Evolutionary conservation across 2,797 vertebrate species (phyloP).

Genomic region (Sebastes hubbsi): DNA sequence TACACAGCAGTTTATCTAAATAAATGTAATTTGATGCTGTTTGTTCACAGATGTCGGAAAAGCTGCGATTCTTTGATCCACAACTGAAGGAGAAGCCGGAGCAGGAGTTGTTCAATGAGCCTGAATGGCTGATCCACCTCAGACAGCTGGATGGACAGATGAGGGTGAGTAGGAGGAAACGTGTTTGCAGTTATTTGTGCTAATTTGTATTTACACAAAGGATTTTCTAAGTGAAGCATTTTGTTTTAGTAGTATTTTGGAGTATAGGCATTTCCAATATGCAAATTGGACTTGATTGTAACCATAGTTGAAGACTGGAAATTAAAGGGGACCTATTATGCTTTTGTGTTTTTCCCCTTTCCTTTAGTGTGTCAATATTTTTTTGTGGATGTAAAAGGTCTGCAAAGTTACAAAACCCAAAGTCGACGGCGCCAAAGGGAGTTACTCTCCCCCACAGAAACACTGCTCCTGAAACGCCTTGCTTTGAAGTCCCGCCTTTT

Average conservation of each 20-base stretch:
- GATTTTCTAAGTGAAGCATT: neutral
- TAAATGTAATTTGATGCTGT: neutral
- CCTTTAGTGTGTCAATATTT: too few species aligned
- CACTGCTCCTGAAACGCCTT: too few species aligned
- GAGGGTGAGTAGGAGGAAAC: slow-evolving; percentile 78
- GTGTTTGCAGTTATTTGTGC: neutral
- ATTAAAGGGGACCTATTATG: neutral
- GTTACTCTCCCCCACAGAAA: too few species aligned
- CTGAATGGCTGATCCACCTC: slow-evolving; percentile 89
- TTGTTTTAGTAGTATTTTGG: neutral
- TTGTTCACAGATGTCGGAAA: slow-evolving; percentile 88
- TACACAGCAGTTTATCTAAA: neutral
- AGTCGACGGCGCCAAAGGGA: too few species aligned
- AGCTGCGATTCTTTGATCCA: slow-evolving; percentile 93
- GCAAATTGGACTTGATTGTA: neutral
- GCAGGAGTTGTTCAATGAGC: slow-evolving; percentile 90
- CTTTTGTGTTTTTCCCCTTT: neutral
- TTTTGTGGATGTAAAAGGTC: too few species aligned
- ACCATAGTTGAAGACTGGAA: neutral
- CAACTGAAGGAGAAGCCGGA: slow-evolving; percentile 96
- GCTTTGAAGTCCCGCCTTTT: fast-evolving
- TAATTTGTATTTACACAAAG: neutral
- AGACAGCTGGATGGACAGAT: slow-evolving; percentile 87
- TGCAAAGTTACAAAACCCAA: too few species aligned
- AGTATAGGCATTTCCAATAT: neutral